Evolutionary conservation across 2,113 vertebrate genomes (phyloP), one percentile per base, ranked within the genome.

Genomic region (Petroica traversi): DNA sequence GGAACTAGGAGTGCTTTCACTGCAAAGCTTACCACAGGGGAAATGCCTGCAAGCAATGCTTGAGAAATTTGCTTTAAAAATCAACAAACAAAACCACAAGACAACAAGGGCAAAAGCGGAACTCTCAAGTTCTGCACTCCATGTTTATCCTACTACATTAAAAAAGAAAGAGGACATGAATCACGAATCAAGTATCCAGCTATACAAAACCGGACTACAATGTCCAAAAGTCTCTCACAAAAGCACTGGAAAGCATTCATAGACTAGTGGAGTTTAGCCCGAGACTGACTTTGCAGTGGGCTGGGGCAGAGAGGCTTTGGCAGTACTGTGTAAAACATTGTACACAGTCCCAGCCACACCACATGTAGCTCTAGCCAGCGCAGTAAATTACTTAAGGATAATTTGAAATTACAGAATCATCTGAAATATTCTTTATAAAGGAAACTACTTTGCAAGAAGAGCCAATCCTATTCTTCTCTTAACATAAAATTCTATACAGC

Each of bases 41-140:
- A 89, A 95, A 89, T 81, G 83, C 92, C 92, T 96, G 95, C 91
- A 94, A 93, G 93, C 90, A 85, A 85, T 77, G 67, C 94, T 95
- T 62, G 55, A 96, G 63, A 97, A 97, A 86, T 88, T n/a, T 90
- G 75, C 68, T 92, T 92, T 91, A 61, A 85, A 97, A 95, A 85
- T 55, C 57, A 91, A 75, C 54, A 58, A 92, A 92, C 36, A 93
- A 85, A 83, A 82, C 13, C 71, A 77, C 40, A 73, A 66, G 69
- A 92, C 55, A 95, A 51, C 40, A 88, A 93, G 82, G 93, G 63
- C 66, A 95, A 82, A 92, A 96, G 51, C 73, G 41, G 63, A 96
- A 95, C 75, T 91, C 83, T 94, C 87, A 94, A 73, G 48, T 96
- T 96, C 73, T 90, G 82, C 89, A 93, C 93, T 85, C 92, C 79